phyloP scores from a whole-genome alignment of 1,140 invertebrate species.

The Propsilocerus akamusi region DNA sequence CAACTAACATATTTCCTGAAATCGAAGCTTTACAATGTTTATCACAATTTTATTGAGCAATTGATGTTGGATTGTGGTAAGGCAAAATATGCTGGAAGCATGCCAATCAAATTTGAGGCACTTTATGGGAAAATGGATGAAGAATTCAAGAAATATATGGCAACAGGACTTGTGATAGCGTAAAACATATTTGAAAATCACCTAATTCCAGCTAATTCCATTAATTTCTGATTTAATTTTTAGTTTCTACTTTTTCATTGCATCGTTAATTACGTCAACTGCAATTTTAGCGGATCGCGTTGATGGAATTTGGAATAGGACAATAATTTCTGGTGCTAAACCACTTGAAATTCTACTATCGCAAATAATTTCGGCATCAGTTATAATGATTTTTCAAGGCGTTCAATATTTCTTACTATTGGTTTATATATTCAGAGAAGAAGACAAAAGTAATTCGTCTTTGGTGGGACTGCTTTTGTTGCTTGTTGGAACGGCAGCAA shows the following conservation, averaged over 20 bases:
- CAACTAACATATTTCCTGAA: conserved; percentile 47
- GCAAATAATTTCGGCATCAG: conserved; percentile 53
- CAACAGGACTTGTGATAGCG: conserved; percentile 54
- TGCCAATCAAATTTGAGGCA: conserved; percentile 46
- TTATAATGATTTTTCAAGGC: conserved; percentile 53
- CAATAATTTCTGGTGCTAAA: conserved; percentile 59
- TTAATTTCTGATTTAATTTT: conserved; percentile 9
- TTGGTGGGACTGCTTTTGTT: conserved; percentile 33
- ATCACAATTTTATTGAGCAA: conserved; percentile 32
- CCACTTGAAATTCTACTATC: conserved; percentile 49
- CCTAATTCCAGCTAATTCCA: neutral
- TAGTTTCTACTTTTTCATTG: conserved; percentile 71
- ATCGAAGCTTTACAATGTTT: conserved; percentile 37
- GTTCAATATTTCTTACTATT: conserved; percentile 35
- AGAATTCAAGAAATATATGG: conserved; percentile 52
- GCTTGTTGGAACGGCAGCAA: conserved; percentile 42
- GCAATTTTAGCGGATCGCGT: conserved; percentile 63
- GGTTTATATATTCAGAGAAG: conserved; percentile 36
- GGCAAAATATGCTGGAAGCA: conserved; percentile 28
- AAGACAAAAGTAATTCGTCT: conserved; percentile 35
- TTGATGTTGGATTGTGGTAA: conserved; percentile 36
- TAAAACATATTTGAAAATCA: conserved; percentile 23
- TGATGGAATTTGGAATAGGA: conserved; percentile 60
- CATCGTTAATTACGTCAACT: conserved; percentile 56
- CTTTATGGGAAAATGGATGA: conserved; percentile 46